These are phyloP conservation scores for Meloidogyne chitwoodi DNA, from an alignment of 1,140 invertebrate genomes.

Conservation along the genomic window DNA sequence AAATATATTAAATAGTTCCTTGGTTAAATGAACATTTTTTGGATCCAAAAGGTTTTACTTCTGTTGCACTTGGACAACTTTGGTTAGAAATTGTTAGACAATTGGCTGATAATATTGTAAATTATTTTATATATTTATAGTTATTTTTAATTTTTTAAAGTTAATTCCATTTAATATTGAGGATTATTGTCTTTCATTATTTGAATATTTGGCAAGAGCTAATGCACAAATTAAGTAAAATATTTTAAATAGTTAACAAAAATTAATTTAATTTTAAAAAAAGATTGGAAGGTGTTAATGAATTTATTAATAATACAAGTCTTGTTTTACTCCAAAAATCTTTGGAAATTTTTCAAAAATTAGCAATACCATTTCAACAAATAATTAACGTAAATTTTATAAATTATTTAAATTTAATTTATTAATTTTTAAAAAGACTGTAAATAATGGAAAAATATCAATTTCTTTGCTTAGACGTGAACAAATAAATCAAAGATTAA, in stretches of 20 bases:
- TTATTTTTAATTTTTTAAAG: slow-evolving; percentile 15
- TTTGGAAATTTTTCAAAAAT: slow-evolving; percentile 19
- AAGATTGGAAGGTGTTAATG: slow-evolving; percentile 26
- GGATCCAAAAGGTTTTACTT: slow-evolving; percentile 35
- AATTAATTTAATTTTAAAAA: no score
- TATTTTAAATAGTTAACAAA: no score
- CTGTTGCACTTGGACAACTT: slow-evolving; percentile 39
- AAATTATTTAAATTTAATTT: slow-evolving; percentile 7
- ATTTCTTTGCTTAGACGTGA: slow-evolving; percentile 18
- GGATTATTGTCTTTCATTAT: slow-evolving; percentile 36
- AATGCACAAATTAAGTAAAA: slow-evolving; percentile 31
- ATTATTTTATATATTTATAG: no score
- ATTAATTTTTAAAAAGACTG: slow-evolving; percentile 3
- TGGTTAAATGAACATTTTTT: slow-evolving; percentile 39
- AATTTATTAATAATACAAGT: slow-evolving; percentile 16
- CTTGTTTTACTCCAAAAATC: slow-evolving; percentile 21
- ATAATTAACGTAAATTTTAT: slow-evolving; percentile 16
- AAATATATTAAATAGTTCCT: slow-evolving; percentile 16
- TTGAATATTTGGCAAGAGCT: slow-evolving; percentile 22
- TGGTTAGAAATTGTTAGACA: slow-evolving; percentile 45
- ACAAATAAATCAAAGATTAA: slow-evolving; percentile 23
- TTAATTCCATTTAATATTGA: slow-evolving; percentile 48
- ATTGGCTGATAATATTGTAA: slow-evolving; percentile 45
- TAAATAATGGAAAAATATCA: slow-evolving; percentile 22
- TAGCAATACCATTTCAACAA: slow-evolving; percentile 23